Conservation (phyloP, 2,113 vertebrate species). For the Bufo gargarizans region DNA sequence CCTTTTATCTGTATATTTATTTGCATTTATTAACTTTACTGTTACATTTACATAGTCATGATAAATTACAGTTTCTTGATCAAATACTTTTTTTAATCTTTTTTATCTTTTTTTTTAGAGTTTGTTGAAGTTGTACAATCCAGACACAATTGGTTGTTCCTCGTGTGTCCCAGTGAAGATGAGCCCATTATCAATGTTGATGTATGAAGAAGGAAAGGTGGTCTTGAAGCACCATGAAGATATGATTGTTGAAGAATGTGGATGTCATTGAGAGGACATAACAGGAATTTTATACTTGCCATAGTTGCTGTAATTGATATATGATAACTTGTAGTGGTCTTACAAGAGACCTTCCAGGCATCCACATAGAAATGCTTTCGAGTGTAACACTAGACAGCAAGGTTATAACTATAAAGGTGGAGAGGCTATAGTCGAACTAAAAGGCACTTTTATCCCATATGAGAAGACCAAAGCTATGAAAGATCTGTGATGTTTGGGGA, state of each 20-base stretch:
- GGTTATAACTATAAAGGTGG: no score
- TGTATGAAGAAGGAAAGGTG: conserved; percentile 79
- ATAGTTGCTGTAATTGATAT: no score
- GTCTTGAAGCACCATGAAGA: conserved; percentile 81
- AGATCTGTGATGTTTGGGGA: no score
- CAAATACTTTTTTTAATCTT: not conserved
- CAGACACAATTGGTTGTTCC: conserved; percentile 72
- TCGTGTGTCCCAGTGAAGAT: conserved; percentile 83
- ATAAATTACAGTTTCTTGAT: not conserved
- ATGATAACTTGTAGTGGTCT: no score
- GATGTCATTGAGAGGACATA: conserved; percentile 69
- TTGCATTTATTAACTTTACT: no score
- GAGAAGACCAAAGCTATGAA: no score
- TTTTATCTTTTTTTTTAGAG: conserved; percentile 77
- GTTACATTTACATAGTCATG: not conserved
- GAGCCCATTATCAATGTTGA: conserved; percentile 85
- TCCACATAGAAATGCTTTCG: no score
- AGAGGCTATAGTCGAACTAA: no score
- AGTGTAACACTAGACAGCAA: no score
- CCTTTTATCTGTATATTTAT: not conserved
- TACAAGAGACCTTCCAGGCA: no score
- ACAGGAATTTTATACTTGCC: no score
- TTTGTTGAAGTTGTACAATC: conserved; percentile 80
- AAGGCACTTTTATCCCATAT: no score
- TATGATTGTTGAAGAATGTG: conserved; percentile 87